These are phyloP conservation scores for Harpegnathos saltator DNA, from an alignment of 1,140 invertebrate species.

Conservation along the genomic window DNA sequence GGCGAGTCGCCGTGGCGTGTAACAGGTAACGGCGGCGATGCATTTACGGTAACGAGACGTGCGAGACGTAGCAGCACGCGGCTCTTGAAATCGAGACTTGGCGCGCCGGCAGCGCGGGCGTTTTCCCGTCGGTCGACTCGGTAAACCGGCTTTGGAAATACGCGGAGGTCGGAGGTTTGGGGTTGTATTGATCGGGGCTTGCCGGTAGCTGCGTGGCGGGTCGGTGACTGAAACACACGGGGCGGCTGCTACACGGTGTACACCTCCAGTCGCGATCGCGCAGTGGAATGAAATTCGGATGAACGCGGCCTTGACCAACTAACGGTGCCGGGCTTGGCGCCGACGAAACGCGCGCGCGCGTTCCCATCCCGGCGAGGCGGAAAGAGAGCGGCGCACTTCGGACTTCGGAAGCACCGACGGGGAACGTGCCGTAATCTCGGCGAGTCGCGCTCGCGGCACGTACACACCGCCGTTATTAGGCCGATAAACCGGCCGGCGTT, in stretches of 20 bases:
- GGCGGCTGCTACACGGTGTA: conserved; percentile 60
- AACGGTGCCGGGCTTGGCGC: background rate
- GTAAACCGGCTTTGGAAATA: conserved; percentile 80
- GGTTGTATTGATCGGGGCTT: conserved; percentile 81
- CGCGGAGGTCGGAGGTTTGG: conserved; percentile 77
- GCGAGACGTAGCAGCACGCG: background rate
- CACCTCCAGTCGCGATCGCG: conserved; percentile 64
- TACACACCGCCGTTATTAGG: conserved; percentile 54
- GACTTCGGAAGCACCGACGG: background rate
- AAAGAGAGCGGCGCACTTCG: background rate
- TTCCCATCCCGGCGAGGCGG: background rate
- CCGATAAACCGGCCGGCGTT: conserved; percentile 53
- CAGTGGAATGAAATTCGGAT: conserved; percentile 27
- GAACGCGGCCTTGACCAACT: conserved; percentile 58
- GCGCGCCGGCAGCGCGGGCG: conserved; percentile 63
- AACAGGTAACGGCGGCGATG: background rate
- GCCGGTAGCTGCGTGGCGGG: conserved; percentile 74
- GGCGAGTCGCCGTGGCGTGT: background rate
- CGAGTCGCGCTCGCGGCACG: conserved; percentile 31
- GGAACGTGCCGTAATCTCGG: conserved; percentile 47
- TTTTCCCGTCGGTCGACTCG: conserved; percentile 71
- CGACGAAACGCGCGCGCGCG: too few relatives aligned
- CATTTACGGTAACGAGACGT: conserved; percentile 33
- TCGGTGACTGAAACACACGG: conserved; percentile 69
- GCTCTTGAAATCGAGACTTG: conserved; percentile 60